Evolutionary conservation across 2,888 invertebrate genomes (phyloP), one percentile per base, ranked within the genome.

Genomic region (Auanema sp.): DNA sequence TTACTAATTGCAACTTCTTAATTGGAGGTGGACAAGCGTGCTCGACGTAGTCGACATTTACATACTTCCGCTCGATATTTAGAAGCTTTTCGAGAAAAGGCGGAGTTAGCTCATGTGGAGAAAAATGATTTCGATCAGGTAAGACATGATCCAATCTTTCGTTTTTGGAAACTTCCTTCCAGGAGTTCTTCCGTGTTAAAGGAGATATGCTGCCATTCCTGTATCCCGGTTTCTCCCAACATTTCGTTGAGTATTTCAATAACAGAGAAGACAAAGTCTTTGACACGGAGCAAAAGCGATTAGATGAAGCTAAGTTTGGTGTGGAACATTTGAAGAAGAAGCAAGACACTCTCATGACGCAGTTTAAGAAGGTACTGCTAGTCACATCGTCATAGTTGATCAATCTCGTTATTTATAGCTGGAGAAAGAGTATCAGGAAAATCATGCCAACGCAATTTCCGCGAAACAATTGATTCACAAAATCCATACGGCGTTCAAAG

Each of bases 21-120:
- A 47, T 96, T 85, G 95, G 92, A 84, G 57, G 3, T 16, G 33
- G 52, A 58, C 11, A 53, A 50, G 43, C 63, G 63, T 25, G 40
- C 43, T 16, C 60, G 69, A 11, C 55, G 65, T 12, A 60, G 60
- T 16, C 63, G 69, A 24, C 66, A 64, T 50, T 49, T 69, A 16
- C 69, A 69, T 40, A 69, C 69, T 8, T 58, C 54, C 16, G 21
- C 64, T 1, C 54, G 61, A 24, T 58, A 49, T 44, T 40, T 69
- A 33, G 60, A 64, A 12, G 60, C 54, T 14, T 69, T 69, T 51
- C 25, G 52, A 33, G 21, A 58, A 12, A 69, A 69, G 55, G 57
- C 63, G 4, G 42, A 56, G 16, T 21, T 59, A n/a, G 14, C 33
- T 63, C 47, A 47, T 18, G 47, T 57, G 4, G 47, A 57, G 24